Base-by-base conservation (phyloP, 2,888 invertebrate genomes). In the Tetragnatha montana region DNA sequence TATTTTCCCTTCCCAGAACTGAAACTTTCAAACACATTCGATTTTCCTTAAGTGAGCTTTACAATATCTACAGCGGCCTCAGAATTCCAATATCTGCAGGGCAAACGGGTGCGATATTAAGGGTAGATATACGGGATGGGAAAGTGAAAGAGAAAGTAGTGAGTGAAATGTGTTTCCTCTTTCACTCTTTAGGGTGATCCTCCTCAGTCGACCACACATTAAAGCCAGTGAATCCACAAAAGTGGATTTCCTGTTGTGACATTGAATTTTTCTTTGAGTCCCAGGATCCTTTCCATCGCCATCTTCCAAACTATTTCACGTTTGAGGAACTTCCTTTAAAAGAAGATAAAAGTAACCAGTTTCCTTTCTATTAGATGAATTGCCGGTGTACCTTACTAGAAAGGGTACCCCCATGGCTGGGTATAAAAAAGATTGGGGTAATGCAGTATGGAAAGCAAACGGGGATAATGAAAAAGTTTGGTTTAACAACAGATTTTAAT, bases 201-300 rank as follows among this genome's bases (percentile, higher is more conserved):
- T 60, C 60, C 21, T 51, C 78, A 51, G 78, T 35, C 78, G 50
- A 78, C 75, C 71, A 70, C 85, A 78, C 85, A 85, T 85, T 85
- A 85, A 85, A 69, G 78, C 78, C n/a, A 78, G 78, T 85, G 85
- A 78, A 78, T 85, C 78, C 85, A 85, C 85, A 85, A 85, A 85
- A 85, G 85, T 85, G 85, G 78, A 78, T 85, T 85, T 85, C 85
- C 78, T 85, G 78, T 85, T 50, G 75, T 70, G 76, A 79, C 71
- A 79, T 19, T 50, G 78, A 84, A 75, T 83, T 68, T 69, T 73
- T 69, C 51, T 22, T 50, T 10, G 78, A 51, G 51, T 50, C 12
- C 78, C 14, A 0, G 51, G 78, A 60, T 69, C 68, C 22, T 17
- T 17, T 69, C 35, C 69, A 69, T 78, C 50, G 49, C 60, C 70